phyloP scores from a whole-genome alignment of 1,140 invertebrate species.

The Heliconius nattereri region DNA sequence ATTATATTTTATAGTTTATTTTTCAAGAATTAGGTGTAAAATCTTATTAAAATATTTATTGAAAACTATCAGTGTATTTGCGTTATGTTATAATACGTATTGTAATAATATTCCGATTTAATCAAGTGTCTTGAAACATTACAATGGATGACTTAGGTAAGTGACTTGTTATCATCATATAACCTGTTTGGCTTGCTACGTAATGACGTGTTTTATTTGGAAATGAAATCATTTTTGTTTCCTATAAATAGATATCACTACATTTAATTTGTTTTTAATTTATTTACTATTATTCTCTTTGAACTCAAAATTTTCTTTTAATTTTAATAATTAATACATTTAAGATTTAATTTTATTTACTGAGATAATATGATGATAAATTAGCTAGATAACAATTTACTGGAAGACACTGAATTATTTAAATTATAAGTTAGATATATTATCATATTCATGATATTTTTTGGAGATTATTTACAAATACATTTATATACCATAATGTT shows the following conservation, averaged over 20 bases:
- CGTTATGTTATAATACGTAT: not conserved
- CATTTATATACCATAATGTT: too few relatives aligned
- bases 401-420: too few relatives aligned
- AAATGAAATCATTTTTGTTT: constrained; percentile 27
- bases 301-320: not conserved
- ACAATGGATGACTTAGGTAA: constrained; percentile 75
- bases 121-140: constrained; percentile 15
- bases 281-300: not conserved
- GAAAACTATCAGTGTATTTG: not conserved
- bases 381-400: too few relatives aligned
- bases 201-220: constrained; percentile 60
- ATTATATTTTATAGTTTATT: constrained; percentile 54
- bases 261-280: not conserved
- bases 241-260: not conserved
- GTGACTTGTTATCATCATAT: constrained; percentile 71
- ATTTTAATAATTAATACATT: not conserved
- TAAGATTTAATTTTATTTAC: too few relatives aligned
- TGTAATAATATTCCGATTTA: not conserved
- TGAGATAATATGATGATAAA: too few relatives aligned
- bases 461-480: too few relatives aligned
- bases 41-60: constrained; percentile 21
- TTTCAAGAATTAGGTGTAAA: constrained; percentile 45
- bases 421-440: too few relatives aligned
- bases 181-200: constrained; percentile 66
- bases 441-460: too few relatives aligned